A percentile compares a stretch with the other conserved stretches of the same genome.
Conservation (phyloP, 2,797 vertebrate species). For the Bovichtus variegatus region DNA sequence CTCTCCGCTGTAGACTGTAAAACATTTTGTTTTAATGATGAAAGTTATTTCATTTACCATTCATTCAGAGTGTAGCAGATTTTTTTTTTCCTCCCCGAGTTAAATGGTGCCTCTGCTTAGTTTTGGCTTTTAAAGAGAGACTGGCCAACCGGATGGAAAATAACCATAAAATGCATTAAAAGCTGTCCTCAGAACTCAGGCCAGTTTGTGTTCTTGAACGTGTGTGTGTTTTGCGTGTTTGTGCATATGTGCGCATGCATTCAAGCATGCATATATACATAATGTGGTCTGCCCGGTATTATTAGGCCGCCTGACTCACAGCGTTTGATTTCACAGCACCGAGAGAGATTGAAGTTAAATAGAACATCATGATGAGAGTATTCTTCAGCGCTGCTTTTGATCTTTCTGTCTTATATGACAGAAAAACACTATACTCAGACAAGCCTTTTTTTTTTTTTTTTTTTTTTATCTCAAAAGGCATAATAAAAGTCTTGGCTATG, state of each 20-base stretch:
- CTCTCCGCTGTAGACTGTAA: slow-evolving; percentile 31
- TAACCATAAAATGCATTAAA: slow-evolving; percentile 50
- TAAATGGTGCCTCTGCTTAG: slow-evolving; percentile 46
- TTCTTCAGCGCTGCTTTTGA: slow-evolving; percentile 72
- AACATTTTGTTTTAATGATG: slow-evolving; percentile 54
- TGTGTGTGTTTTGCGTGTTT: slow-evolving; percentile 15
- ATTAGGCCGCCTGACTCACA: slow-evolving; percentile 41
- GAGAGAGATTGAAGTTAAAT: slow-evolving; percentile 66
- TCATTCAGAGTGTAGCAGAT: slow-evolving; percentile 24
- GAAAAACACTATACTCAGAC: slow-evolving; percentile 67
- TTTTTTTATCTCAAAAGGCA: slow-evolving; percentile 75
- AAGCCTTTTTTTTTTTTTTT: slow-evolving; percentile 66
- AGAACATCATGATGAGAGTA: slow-evolving; percentile 70
- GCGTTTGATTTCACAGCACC: slow-evolving; percentile 49
- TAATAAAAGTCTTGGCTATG: slow-evolving; percentile 68
- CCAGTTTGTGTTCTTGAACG: slow-evolving; percentile 26
- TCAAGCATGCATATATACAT: slow-evolving; percentile 26
- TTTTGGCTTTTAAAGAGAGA: slow-evolving; percentile 43
- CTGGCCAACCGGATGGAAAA: slow-evolving; percentile 47
- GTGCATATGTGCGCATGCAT: slow-evolving; percentile 19
- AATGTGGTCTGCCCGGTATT: slow-evolving; percentile 31
- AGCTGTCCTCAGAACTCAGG: slow-evolving; percentile 38
- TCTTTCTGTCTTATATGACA: slow-evolving; percentile 70
- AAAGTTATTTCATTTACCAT: slow-evolving; percentile 59
- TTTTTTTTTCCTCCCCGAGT: slow-evolving; percentile 25